A percentile compares a stretch with the other conserved stretches of the same genome.
phyloP scores from a whole-genome alignment of 2,888 invertebrate species.

The Stenichneumon culpator region DNA sequence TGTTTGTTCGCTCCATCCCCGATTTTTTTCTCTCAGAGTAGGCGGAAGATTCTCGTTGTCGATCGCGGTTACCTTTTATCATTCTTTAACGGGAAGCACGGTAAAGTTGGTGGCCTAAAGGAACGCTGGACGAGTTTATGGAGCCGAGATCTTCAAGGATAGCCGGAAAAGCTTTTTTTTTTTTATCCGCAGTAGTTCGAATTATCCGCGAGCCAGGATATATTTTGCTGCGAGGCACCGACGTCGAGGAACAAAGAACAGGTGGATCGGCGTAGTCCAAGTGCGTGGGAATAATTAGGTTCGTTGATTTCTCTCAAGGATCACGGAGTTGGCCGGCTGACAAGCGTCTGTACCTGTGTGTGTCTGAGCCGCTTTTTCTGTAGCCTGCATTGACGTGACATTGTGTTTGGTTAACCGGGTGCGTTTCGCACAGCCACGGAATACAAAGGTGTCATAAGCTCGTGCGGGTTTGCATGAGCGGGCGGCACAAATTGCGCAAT shows the following conservation, averaged over 20 bases:
- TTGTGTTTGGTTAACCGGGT: conserved; percentile 42
- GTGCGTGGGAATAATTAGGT: conserved; percentile 41
- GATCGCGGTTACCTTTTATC: conserved; percentile 69
- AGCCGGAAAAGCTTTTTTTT: not conserved
- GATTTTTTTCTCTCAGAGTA: too few species aligned
- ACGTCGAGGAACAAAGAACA: conserved; percentile 33
- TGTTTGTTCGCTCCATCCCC: too few species aligned
- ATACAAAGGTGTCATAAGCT: conserved; percentile 47
- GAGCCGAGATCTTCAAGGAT: not conserved
- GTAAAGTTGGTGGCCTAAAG: not conserved
- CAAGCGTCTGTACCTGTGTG: not conserved
- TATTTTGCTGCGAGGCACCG: not conserved
- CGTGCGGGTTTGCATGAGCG: conserved; percentile 35
- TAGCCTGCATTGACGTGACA: not conserved
- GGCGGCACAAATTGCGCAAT: conserved; percentile 60
- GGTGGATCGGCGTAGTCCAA: conserved; percentile 10
- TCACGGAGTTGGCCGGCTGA: conserved; percentile 14
- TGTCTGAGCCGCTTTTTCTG: not conserved
- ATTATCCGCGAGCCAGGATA: not conserved
- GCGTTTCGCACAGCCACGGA: conserved; percentile 37
- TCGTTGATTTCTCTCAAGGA: conserved; percentile 47
- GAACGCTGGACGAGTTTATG: not conserved
- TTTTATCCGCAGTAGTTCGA: not conserved
- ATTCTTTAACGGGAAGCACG: conserved; percentile 48
- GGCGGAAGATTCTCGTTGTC: conserved; percentile 15